phyloP scores from a whole-genome alignment of 2,888 invertebrate species.

The Muscina levida region DNA sequence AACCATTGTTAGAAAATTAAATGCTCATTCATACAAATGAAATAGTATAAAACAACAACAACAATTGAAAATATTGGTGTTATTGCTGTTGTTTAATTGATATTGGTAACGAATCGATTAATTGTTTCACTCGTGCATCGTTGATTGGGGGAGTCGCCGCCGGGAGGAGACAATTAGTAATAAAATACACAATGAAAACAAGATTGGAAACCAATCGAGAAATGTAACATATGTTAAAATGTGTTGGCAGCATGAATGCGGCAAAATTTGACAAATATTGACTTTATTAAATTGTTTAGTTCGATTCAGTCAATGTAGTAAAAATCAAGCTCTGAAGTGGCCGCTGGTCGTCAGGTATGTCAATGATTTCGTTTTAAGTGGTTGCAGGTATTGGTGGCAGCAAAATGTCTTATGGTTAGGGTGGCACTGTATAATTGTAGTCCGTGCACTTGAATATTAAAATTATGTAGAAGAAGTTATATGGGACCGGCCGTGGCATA shows the following conservation, averaged over 20 bases:
- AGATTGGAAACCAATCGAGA: neutral
- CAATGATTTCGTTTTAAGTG: conserved; percentile 19
- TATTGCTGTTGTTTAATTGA: neutral
- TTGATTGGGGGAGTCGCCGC: neutral
- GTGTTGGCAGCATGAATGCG: neutral
- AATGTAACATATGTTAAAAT: neutral
- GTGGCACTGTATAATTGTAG: no score
- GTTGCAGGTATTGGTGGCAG: conserved; percentile 1
- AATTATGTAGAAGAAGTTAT: no score
- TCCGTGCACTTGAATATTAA: no score
- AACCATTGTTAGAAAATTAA: conserved; percentile 25
- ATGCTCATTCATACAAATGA: neutral
- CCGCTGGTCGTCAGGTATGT: neutral
- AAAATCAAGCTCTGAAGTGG: neutral
- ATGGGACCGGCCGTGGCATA: no score
- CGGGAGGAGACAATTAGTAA: conserved; percentile 1
- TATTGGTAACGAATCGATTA: neutral
- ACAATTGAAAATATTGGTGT: conserved; percentile 7
- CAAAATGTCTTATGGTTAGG: no score
- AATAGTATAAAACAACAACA: conserved; percentile 18
- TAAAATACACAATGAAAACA: neutral
- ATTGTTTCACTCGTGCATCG: no score
- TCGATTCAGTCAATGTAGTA: neutral
- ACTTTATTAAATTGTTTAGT: conserved; percentile 30
- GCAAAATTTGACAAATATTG: conserved; percentile 27